Percentiles rank a stretch among this genome's conserved stretches.
Conservation (phyloP, 92 coral and sea anemone genomes). For the Epizoanthus stellaris region DNA sequence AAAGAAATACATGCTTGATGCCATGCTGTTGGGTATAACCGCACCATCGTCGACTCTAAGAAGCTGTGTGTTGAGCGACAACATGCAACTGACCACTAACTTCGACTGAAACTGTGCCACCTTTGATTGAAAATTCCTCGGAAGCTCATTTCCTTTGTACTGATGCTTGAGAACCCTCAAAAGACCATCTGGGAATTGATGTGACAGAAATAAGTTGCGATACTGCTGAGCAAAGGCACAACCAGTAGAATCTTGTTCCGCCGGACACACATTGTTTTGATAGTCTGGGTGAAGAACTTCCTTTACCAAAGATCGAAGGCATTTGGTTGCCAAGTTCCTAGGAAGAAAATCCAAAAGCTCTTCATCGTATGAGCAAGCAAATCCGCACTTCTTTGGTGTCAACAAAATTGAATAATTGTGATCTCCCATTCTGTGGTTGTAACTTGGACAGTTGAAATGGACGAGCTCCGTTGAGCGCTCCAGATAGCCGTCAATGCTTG, state of each 20-base stretch:
- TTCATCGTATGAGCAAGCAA: background rate
- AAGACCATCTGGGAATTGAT: conserved; percentile 55
- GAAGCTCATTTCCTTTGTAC: background rate
- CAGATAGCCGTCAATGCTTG: conserved; percentile 51
- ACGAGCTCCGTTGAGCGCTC: conserved; percentile 59
- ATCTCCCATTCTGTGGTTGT: conserved; percentile 36
- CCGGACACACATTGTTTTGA: conserved; percentile 55
- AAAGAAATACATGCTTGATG: conserved; percentile 30
- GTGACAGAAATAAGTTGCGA: conserved; percentile 55
- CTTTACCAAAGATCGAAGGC: conserved; percentile 42
- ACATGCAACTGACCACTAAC: conserved; percentile 67
- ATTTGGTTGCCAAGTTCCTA: conserved; percentile 44
- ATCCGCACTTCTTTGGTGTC: conserved; percentile 37
- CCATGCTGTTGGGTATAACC: conserved; percentile 24
- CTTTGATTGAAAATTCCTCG: background rate
- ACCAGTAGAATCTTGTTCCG: conserved; percentile 46
- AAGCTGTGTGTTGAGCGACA: conserved; percentile 60
- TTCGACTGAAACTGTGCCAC: background rate
- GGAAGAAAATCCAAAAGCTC: conserved; percentile 58
- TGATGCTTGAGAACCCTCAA: conserved; percentile 6
- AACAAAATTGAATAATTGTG: conserved; percentile 53
- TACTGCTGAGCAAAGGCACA: conserved; percentile 44
- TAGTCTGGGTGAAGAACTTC: conserved; percentile 77
- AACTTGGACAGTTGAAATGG: conserved; percentile 49
- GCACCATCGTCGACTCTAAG: conserved; percentile 38